Evolutionary conservation across 2,113 vertebrate genomes (phyloP), one percentile per base, ranked within the genome.

Genomic region (Misgurnus anguillicaudatus): DNA sequence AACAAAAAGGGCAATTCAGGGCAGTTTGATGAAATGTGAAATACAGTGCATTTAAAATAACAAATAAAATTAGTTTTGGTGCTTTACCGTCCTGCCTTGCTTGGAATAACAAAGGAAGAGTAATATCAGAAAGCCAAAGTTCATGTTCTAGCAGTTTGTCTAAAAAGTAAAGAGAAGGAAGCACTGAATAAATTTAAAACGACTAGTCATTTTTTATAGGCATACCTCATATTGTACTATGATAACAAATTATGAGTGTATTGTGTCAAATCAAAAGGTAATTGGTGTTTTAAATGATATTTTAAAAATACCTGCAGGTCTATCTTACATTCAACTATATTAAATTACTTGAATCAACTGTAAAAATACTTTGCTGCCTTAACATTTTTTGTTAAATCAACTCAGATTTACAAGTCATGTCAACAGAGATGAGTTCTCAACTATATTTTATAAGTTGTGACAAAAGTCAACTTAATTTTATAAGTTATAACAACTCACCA

Each of bases 71-170:
- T 3, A 31, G 13, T 17, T 4, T 38, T 31, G 11, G 38, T 47
- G 73, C 10, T 71, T 92, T 93, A 94, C 93, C 79, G 84, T 90
- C 77, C 87, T 81, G 88, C 88, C 89, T 75, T 66, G 88, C 84
- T 86, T 89, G 86, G 84, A 89, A 80, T 90, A 84, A 87, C 87
- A 90, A 76, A 92, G 86, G 79, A 92, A 83, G 87, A 93, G 89
- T 88, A 94, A 88, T 90, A 87, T 89, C 61, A 85, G 63, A 84
- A 92, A 87, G 83, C 73, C 85, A 81, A 90, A 83, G 70, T 91
- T 89, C 93, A 93, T 94, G 83, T 90, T 84, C 83, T 87, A 84
- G 82, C 61, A 83, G 83, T n/a, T 73, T 57, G 82, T 86, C 89
- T 91, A 81, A 24, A 77, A 87, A 11, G 9, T 21, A 86, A 78